phyloP scores from a whole-genome alignment of 2,113 vertebrate genomes.

The Madoqua kirkii region DNA sequence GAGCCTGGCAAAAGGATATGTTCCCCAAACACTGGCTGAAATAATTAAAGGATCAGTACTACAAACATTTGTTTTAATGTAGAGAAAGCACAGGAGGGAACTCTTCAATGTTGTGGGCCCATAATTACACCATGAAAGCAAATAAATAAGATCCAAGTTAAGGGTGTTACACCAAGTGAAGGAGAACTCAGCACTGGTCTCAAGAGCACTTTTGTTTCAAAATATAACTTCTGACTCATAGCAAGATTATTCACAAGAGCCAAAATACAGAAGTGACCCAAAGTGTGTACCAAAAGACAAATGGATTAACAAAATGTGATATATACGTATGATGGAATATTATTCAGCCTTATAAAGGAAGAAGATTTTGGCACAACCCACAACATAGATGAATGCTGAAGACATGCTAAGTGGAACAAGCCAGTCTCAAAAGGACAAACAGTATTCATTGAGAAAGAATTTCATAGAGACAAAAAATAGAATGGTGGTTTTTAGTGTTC shows the following conservation, averaged over 20 bases:
- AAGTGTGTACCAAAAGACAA: not conserved
- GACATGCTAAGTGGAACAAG: not conserved
- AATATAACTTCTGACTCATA: not conserved
- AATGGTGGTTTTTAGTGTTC: not conserved
- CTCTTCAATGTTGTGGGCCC: not conserved
- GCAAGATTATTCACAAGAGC: not conserved
- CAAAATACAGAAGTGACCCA: not conserved
- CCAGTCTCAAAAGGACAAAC: not conserved
- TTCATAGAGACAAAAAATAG: not conserved
- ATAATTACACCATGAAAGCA: not conserved
- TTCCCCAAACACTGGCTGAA: not conserved
- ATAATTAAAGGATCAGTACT: not conserved
- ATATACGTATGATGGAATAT: not conserved
- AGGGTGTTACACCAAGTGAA: not conserved
- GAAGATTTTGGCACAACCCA: not conserved
- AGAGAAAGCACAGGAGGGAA: not conserved
- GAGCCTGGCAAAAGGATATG: not conserved
- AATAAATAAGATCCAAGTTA: not conserved
- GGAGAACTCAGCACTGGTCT: not conserved
- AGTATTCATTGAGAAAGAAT: not conserved
- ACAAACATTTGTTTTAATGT: not conserved
- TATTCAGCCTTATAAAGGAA: constrained; percentile 24
- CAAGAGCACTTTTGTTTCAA: not conserved
- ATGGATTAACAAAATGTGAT: not conserved
- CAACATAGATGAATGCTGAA: not conserved